Percentiles rank a stretch among this genome's conserved stretches.
Evolutionary conservation across 2,888 invertebrate genomes (phyloP).

Genomic region (Caenorhabditis uteleia): DNA sequence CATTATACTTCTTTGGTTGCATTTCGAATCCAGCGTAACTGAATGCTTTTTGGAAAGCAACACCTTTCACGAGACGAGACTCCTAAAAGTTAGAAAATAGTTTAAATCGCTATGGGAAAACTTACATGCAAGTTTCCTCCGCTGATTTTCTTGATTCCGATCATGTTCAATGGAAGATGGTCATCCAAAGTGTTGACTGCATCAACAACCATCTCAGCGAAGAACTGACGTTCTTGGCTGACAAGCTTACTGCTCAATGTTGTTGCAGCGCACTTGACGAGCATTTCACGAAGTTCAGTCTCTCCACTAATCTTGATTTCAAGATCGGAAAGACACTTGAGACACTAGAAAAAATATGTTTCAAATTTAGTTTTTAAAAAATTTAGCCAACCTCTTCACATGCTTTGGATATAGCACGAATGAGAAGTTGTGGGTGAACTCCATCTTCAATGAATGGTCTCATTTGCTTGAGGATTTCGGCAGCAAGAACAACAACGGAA

Average conservation of each 20-base stretch:
- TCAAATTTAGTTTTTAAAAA: not conserved
- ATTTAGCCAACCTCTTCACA: slow-evolving; percentile 75
- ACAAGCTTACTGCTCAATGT: slow-evolving; percentile 91
- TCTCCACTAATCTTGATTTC: slow-evolving; percentile 75
- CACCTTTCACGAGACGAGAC: slow-evolving; percentile 87
- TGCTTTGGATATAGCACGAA: slow-evolving; percentile 86
- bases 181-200: slow-evolving; percentile 87
- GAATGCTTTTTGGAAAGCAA: slow-evolving; percentile 99
- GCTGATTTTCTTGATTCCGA: slow-evolving; percentile 93
- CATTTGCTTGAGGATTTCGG: slow-evolving; percentile 90
- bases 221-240: slow-evolving; percentile 91
- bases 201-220: slow-evolving; percentile 95
- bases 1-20: slow-evolving; percentile 84
- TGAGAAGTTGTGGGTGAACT: slow-evolving; percentile 88
- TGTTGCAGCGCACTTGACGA: slow-evolving; percentile 87
- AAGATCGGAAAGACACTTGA: slow-evolving; percentile 83
- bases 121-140: slow-evolving; percentile 63
- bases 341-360: slow-evolving; percentile 74
- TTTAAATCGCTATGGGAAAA: slow-evolving; percentile 4
- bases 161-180: slow-evolving; percentile 93
- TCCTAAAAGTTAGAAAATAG: slow-evolving; percentile 75
- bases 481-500: slow-evolving; percentile 89
- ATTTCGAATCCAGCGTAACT: slow-evolving; percentile 99
- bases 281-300: slow-evolving; percentile 71
- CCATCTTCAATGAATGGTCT: slow-evolving; percentile 97